These are phyloP conservation scores for Otolemur garnettii DNA, from an alignment of 2,113 vertebrate species.

Conservation along the genomic window DNA sequence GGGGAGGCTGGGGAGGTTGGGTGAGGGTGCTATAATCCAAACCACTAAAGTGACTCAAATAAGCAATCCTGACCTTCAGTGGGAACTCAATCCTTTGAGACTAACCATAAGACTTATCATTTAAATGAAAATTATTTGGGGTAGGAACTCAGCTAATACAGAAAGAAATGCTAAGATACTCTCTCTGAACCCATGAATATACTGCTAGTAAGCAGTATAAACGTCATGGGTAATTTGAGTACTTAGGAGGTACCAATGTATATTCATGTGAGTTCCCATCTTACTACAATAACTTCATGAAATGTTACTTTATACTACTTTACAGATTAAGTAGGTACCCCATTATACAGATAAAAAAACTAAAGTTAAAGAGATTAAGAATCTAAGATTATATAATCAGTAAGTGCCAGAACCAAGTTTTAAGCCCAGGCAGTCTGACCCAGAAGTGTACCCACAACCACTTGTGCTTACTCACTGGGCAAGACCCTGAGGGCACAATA, in stretches of 20 bases:
- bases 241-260: not conserved
- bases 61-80: not conserved
- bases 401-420: not conserved
- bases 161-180: not conserved
- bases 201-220: not conserved
- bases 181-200: not conserved
- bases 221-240: not conserved
- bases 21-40: not conserved
- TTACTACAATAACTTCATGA: not conserved
- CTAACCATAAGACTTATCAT: not conserved
- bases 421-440: not conserved
- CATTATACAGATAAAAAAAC: not conserved
- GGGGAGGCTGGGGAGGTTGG: not conserved
- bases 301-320: not conserved
- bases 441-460: not conserved
- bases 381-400: not conserved
- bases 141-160: not conserved
- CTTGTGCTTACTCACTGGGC: not conserved
- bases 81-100: not conserved
- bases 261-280: not conserved
- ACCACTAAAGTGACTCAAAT: not conserved
- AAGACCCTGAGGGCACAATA: not conserved
- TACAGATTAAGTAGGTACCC: not conserved
- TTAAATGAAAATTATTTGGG: not conserved
- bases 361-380: not conserved